Evolutionary conservation across 2,888 invertebrate genomes (phyloP), one percentile per base, ranked within the genome.

Genomic region (Ctena decussata): DNA sequence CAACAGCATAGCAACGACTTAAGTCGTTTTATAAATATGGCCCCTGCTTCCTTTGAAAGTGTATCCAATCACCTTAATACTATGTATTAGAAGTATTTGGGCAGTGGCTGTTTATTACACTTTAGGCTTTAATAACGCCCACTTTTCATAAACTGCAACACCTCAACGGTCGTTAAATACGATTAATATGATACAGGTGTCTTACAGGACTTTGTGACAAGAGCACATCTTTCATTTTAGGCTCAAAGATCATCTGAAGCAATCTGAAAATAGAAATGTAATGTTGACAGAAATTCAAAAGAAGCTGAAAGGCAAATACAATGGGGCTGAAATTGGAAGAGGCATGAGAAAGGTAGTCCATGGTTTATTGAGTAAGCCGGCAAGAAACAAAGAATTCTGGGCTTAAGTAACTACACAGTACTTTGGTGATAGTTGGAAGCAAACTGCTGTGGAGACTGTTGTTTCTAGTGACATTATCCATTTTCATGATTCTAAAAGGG

Each of bases 401-500:
- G 32, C 53, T 30, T 78, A 78, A 41, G 18, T 74, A 12, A 78
- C 82, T 21, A 39, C 60, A 30, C 18, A 71, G 35, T 82, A 78
- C 18, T 73, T 65, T 39, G 78, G 82, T 53, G n/a, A 78, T 35
- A 12, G 30, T 39, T 82, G 82, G 82, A 82, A 82, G 46, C 24
- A 77, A 15, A 30, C 69, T 69, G 27, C 15, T 69, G 69, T 69
- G 21, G 30, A n/a, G 8, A 30, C 8, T 69, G 30, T 69, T 27
- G n/a, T 30, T 30, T 27, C 69, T 69, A 21, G 27, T 27, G 30
- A 69, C 8, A 41, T 11, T 15, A 30, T 21, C 27, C 69, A n/a
- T 30, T 27, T 69, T 69, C 69, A 69, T n/a, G 32, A 27, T 30
- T 18, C 30, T 69, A 32, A 37, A 72, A 72, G 30, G 18, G 37